phyloP scores from a whole-genome alignment of 2,797 vertebrate species.

The Spatula versicolor region DNA sequence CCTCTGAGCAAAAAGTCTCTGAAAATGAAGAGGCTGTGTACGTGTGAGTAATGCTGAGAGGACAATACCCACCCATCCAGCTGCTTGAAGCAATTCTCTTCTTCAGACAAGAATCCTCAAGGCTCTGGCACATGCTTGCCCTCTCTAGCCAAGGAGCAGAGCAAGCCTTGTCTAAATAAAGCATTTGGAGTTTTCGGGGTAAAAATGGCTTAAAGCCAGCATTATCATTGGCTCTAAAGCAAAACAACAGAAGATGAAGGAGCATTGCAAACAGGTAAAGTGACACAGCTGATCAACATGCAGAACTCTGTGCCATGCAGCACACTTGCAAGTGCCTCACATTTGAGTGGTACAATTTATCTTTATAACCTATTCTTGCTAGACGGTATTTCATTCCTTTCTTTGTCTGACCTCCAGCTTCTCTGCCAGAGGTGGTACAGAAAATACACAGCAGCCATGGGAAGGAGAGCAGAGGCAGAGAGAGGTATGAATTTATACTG shows the following conservation, averaged over 20 bases:
- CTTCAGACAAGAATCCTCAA: neutral
- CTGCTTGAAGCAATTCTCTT: neutral
- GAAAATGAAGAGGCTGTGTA: neutral
- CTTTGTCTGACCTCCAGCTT: neutral
- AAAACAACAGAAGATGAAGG: neutral
- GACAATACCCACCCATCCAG: neutral
- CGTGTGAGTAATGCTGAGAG: neutral
- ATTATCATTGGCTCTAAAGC: neutral
- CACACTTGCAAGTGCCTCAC: neutral
- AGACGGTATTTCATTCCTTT: neutral
- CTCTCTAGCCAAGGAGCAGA: neutral
- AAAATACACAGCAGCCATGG: neutral
- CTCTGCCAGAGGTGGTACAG: neutral
- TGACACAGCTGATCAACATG: neutral
- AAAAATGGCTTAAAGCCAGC: neutral
- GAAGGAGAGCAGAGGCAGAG: neutral
- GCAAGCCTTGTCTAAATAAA: neutral
- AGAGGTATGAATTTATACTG: neutral
- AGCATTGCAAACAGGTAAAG: neutral
- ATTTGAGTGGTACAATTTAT: conserved; percentile 8
- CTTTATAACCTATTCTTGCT: neutral
- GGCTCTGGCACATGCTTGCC: neutral
- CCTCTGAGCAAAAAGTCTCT: neutral
- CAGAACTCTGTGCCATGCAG: neutral
- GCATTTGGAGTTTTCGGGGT: neutral